Base-by-base conservation (phyloP, 2,888 invertebrate genomes). In the Pachycephus smyrnensis region DNA sequence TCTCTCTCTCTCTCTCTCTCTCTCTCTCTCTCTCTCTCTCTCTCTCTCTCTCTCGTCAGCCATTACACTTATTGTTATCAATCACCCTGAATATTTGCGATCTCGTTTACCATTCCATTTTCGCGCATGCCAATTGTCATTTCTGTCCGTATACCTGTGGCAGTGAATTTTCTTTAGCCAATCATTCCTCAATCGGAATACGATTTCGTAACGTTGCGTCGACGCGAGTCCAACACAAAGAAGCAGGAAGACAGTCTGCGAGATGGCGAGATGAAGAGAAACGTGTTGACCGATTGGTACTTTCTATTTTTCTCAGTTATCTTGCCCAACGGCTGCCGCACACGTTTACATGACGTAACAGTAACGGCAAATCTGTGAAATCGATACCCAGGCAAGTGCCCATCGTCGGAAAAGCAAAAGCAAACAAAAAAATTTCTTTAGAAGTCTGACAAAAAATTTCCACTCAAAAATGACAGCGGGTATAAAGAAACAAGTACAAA, bases 11-110 rank as follows among this genome's bases (percentile, higher is more conserved):
- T 75, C 75, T 80, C 78, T 68, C n/a, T 3, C 71, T 4, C 12
- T 4, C n/a, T 4, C 69, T 3, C 75, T 55, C 75, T 1, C 68
- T 31, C 55, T 68, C 74, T 80, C 78, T 68, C n/a, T 3, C 71
- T 4, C 12, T 4, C n/a, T 4, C 69, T 3, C 75, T 55, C 75
- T 1, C 69, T 75, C 75, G 23, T 71, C 71, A 71, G 75, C 75
- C 75, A 69, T 76, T 76, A 77, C 75, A 68, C 78, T 75, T 75
- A 55, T 23, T 9, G 6, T 23, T 23, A 55, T 55, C 55, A 40
- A 40, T 15, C 40, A 55, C 23, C 23, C 23, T 55, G 55, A 23
- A 55, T 55, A 55, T 23, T 15, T 55, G 55, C 23, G 0, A 9
- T 23, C 55, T 55, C 23, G 9, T 55, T 55, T 23, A 55, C 23